These are phyloP conservation scores for Belgica antarctica DNA, from an alignment of 2,888 invertebrate genomes.

Conservation along the genomic window DNA sequence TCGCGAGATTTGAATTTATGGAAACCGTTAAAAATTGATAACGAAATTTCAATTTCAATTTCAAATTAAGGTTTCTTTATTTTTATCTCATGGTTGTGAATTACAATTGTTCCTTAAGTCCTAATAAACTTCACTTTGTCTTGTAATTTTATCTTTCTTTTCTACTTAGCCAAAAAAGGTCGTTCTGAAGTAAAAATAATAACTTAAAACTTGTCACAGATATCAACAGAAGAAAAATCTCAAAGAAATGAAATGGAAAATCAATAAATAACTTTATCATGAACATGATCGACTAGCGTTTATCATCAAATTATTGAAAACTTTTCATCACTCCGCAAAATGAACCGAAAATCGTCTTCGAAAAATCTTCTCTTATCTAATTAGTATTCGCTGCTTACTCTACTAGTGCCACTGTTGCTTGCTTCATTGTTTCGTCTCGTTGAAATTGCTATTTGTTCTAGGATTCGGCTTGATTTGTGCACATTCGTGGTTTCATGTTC, in stretches of 20 bases:
- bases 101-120: slow-evolving; percentile 9
- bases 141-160: not conserved
- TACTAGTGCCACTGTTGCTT: slow-evolving; percentile 27
- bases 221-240: slow-evolving; percentile 1
- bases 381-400: not conserved
- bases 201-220: not conserved
- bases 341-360: not conserved
- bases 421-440: slow-evolving; percentile 33
- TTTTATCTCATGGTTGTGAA: slow-evolving; percentile 5
- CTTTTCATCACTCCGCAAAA: not conserved
- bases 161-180: not conserved
- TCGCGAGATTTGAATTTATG: not conserved
- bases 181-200: not conserved
- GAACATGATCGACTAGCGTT: slow-evolving; percentile 39
- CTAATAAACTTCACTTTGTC: not conserved
- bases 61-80: no score
- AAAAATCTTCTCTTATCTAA: not conserved
- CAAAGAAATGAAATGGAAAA: not conserved
- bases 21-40: not conserved
- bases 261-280: slow-evolving; percentile 18
- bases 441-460: slow-evolving; percentile 2
- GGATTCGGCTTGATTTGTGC: slow-evolving; percentile 6
- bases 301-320: not conserved
- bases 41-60: no score
- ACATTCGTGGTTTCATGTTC: slow-evolving; percentile 2